Conservation (phyloP, 2,797 vertebrate genomes). For the Cetoscarus ocellatus region DNA sequence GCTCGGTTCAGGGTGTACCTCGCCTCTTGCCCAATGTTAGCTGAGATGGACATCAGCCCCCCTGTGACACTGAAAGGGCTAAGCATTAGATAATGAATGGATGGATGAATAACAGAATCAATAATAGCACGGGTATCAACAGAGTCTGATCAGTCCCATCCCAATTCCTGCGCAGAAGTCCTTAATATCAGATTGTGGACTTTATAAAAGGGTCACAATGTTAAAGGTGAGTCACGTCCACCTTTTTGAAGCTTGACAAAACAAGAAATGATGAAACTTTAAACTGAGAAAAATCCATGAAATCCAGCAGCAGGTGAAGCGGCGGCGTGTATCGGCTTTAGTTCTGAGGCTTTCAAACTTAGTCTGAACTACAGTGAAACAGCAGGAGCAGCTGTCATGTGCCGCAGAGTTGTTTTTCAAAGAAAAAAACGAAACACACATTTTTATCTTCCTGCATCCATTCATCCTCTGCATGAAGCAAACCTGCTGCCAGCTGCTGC, state of each 20-base stretch:
- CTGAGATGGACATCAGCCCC: no score
- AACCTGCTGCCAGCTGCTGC: conserved; percentile 41
- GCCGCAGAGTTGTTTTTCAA: neutral
- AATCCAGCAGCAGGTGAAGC: neutral
- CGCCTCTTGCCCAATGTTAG: no score
- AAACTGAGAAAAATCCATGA: neutral
- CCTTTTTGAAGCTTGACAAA: no score
- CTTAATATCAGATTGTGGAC: neutral
- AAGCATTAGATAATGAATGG: no score
- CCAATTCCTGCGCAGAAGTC: no score
- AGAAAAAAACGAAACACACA: neutral
- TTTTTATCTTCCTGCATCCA: neutral
- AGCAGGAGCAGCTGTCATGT: neutral
- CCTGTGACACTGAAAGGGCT: no score
- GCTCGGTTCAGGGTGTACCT: no score
- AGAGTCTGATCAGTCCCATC: no score
- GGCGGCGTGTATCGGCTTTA: neutral
- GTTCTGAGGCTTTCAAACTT: neutral
- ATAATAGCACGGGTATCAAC: no score
- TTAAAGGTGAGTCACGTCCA: neutral
- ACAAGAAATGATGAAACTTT: neutral
- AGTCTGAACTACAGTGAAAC: neutral
- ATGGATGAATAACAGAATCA: no score
- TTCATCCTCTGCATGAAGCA: neutral
- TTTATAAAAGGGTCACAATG: neutral